Conservation (phyloP, 2,113 vertebrate genomes). For the Laticauda laticaudata region DNA sequence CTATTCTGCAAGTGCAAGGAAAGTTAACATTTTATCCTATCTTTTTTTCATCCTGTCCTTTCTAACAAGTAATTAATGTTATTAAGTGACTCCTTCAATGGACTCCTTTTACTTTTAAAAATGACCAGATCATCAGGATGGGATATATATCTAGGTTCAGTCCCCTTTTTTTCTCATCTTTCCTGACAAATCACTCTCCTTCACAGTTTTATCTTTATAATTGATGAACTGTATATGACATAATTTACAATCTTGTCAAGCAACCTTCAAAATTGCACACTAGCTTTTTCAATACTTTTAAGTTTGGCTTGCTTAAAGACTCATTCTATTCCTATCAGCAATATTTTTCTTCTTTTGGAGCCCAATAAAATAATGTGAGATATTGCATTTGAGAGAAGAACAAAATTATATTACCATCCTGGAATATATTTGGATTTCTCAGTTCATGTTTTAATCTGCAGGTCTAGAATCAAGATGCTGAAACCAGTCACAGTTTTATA, state of each 20-base stretch:
- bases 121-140: conserved; percentile 50
- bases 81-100: conserved; percentile 57
- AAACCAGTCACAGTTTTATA: background rate
- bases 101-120: conserved; percentile 58
- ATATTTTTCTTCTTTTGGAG: background rate
- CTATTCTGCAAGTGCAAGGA: conserved; percentile 36
- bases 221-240: conserved; percentile 44
- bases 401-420: conserved; percentile 10
- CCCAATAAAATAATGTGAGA: background rate
- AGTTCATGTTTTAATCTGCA: background rate
- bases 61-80: conserved; percentile 58
- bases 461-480: background rate
- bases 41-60: conserved; percentile 49
- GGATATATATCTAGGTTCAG: conserved; percentile 60
- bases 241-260: conserved; percentile 50
- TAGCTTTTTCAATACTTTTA: conserved; percentile 17
- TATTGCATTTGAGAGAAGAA: background rate
- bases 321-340: conserved; percentile 2
- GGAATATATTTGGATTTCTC: conserved; percentile 4
- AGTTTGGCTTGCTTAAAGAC: background rate
- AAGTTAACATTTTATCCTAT: conserved; percentile 52
- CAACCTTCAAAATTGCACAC: conserved; percentile 52
- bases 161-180: conserved; percentile 54
- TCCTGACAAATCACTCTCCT: conserved; percentile 63
- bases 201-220: conserved; percentile 60